phyloP scores from a whole-genome alignment of 2,888 invertebrate genomes.

The Anticlea derivata region DNA sequence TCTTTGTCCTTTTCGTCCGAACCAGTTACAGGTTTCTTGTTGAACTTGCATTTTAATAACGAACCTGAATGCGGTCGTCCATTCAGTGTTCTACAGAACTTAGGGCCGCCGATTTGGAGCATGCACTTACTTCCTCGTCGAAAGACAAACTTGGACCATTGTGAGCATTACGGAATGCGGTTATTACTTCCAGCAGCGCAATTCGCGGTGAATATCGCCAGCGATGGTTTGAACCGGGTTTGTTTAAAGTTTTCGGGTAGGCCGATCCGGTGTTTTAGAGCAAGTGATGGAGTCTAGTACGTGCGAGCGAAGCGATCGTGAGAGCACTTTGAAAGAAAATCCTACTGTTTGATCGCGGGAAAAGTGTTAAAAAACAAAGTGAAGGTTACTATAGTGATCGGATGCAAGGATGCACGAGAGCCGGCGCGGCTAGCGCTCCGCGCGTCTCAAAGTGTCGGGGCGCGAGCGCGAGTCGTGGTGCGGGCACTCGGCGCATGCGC shows the following conservation, averaged over 20 bases:
- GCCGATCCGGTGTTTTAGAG: constrained; percentile 37
- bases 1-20: constrained; percentile 28
- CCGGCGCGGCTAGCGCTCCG: constrained; percentile 55
- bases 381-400: constrained; percentile 46
- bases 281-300: constrained; percentile 64
- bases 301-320: constrained; percentile 42
- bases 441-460: constrained; percentile 78
- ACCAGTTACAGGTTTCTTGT: constrained; percentile 41
- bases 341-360: constrained; percentile 2
- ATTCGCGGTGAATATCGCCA: constrained; percentile 41
- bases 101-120: constrained; percentile 45
- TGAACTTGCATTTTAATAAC: constrained; percentile 49
- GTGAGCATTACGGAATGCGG: constrained; percentile 50
- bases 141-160: constrained; percentile 61
- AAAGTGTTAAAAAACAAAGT: constrained; percentile 29
- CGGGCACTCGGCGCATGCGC: constrained; percentile 77
- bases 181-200: constrained; percentile 49
- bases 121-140: constrained; percentile 44
- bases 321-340: constrained; percentile 37
- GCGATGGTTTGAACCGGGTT: background rate
- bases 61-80: constrained; percentile 44
- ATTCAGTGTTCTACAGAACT: constrained; percentile 45
- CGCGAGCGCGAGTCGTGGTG: constrained; percentile 82
- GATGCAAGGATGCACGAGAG: constrained; percentile 72
- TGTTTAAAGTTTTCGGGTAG: constrained; percentile 50